A percentile compares a stretch with the other conserved stretches of the same genome.
phyloP scores from a whole-genome alignment of 2,888 invertebrate genomes.

The Eupeodes luniger region DNA sequence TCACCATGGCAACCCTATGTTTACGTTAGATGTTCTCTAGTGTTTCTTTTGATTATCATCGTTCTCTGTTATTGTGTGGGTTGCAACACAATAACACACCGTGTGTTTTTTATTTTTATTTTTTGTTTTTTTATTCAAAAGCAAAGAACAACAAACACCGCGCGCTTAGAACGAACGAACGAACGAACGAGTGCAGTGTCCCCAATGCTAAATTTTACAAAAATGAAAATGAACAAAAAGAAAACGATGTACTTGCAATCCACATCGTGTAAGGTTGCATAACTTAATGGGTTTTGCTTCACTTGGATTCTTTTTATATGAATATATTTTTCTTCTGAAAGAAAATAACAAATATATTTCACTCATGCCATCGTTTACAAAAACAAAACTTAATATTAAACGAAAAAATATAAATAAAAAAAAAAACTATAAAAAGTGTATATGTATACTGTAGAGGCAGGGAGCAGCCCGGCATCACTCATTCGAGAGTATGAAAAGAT shows the following conservation, averaged over 20 bases:
- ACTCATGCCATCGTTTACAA: constrained; percentile 40
- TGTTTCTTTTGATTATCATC: constrained; percentile 53
- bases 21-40: constrained; percentile 4
- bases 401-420: constrained; percentile 12
- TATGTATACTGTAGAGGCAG: not conserved
- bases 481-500: constrained; percentile 12
- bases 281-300: constrained; percentile 72
- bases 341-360: constrained; percentile 54
- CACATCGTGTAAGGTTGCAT: constrained; percentile 63
- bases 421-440: constrained; percentile 26
- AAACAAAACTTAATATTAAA: constrained; percentile 25
- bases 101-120: constrained; percentile 4
- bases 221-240: not conserved
- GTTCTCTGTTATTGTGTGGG: constrained; percentile 39
- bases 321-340: constrained; percentile 23
- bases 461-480: constrained; percentile 25
- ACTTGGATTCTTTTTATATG: constrained; percentile 33
- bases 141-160: constrained; percentile 40
- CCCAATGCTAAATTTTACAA: constrained; percentile 43
- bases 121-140: constrained; percentile 14
- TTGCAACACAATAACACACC: constrained; percentile 30
- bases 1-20: constrained; percentile 8
- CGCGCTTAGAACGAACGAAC: constrained; percentile 37
- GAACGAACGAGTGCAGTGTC: constrained; percentile 58
- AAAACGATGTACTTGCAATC: constrained; percentile 22